These are phyloP conservation scores for Uria lomvia DNA, from an alignment of 2,113 vertebrate genomes.

Conservation along the genomic window DNA sequence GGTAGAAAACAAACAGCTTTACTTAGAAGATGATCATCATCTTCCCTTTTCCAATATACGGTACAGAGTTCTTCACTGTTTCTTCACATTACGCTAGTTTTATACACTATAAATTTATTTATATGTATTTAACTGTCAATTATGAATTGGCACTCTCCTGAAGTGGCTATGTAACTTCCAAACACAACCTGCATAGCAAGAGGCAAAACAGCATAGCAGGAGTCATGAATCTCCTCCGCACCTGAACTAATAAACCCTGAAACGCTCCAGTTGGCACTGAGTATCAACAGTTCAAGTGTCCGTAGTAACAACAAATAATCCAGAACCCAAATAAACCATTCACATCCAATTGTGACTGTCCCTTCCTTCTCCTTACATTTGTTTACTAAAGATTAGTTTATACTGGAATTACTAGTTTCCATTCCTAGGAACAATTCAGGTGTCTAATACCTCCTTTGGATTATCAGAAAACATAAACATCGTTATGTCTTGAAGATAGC, in stretches of 20 bases:
- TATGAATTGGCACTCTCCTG: background rate
- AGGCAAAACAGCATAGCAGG: background rate
- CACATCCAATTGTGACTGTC: background rate
- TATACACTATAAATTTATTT: background rate
- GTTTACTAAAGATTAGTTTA: background rate
- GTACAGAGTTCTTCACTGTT: background rate
- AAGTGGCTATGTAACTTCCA: background rate
- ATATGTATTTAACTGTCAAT: rapidly evolving
- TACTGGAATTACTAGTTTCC: background rate
- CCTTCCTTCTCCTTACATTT: background rate
- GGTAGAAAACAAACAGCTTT: background rate
- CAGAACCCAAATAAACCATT: background rate
- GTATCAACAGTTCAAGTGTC: background rate
- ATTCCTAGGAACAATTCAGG: background rate
- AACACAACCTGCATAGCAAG: background rate
- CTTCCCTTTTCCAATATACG: background rate
- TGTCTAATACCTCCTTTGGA: background rate
- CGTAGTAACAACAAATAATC: background rate
- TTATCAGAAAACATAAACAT: background rate
- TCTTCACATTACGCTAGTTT: background rate
- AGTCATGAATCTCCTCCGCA: background rate
- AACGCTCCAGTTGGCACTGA: background rate
- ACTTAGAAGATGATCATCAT: background rate
- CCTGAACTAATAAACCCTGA: background rate
- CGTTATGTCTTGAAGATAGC: background rate